Conservation (phyloP, 2,888 invertebrate genomes). For the Caenorhabditis sp. region DNA sequence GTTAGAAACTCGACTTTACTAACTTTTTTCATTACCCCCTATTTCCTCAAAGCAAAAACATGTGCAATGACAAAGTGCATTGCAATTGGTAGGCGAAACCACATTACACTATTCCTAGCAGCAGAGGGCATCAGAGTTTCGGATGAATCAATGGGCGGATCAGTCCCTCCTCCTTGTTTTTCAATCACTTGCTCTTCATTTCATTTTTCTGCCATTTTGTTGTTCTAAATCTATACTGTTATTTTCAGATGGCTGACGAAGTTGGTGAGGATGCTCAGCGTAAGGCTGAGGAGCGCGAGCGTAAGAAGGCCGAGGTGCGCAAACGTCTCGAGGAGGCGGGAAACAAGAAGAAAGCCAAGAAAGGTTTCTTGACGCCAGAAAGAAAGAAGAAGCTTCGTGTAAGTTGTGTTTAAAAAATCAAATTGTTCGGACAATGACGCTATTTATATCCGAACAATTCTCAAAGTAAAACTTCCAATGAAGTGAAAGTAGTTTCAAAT, state of each 20-base stretch:
- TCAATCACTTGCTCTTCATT: not conserved
- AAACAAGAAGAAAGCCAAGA: constrained; percentile 85
- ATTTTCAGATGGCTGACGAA: constrained; percentile 49
- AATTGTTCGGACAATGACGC: no score
- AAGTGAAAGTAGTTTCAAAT: no score
- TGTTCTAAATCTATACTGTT: not conserved
- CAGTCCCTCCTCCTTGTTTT: constrained; percentile 6
- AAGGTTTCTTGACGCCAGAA: constrained; percentile 99
- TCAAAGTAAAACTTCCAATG: no score
- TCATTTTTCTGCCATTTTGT: not conserved
- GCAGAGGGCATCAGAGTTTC: not conserved
- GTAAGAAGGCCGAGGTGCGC: constrained; percentile 93
- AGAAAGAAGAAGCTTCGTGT: constrained; percentile 99
- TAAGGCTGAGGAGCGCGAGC: constrained; percentile 95
- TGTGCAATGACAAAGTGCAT: not conserved
- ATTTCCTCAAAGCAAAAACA: not conserved
- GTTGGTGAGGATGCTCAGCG: constrained; percentile 47
- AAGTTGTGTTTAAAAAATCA: constrained; percentile 64
- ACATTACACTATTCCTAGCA: not conserved
- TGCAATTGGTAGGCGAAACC: not conserved
- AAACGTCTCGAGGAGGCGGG: constrained; percentile 97
- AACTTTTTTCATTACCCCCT: no score
- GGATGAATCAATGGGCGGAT: not conserved
- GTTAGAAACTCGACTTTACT: no score
- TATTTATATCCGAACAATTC: no score